These are phyloP conservation scores for Halcyon leucocephala DNA, from an alignment of 2,797 vertebrate species.

Conservation along the genomic window DNA sequence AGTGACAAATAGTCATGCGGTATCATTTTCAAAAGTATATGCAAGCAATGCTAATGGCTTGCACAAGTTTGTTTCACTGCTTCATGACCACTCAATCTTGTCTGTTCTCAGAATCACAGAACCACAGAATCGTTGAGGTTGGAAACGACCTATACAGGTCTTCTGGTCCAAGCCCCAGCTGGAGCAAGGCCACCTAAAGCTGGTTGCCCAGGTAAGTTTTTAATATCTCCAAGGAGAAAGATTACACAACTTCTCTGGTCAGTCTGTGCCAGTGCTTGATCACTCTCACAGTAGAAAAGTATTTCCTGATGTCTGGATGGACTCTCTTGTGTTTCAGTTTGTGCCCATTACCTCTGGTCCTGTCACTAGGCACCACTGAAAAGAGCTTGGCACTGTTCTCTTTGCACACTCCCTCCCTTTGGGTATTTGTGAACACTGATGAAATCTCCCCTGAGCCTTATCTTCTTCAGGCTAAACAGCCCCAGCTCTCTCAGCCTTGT, in stretches of 20 bases:
- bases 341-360: neutral
- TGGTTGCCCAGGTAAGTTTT: accelerated
- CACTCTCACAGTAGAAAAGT: neutral
- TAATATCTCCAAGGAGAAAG: neutral
- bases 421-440: neutral
- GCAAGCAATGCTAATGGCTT: neutral
- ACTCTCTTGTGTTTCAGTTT: neutral
- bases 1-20: neutral
- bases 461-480: neutral
- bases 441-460: neutral
- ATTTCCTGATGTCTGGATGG: neutral
- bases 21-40: neutral
- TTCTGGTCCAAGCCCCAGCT: neutral
- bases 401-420: neutral
- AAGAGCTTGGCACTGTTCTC: neutral
- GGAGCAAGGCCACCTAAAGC: neutral
- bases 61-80: neutral
- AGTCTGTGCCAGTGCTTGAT: neutral
- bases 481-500: neutral
- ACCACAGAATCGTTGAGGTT: neutral
- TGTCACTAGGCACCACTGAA: neutral
- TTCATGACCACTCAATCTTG: neutral
- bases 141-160: neutral
- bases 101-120: neutral
- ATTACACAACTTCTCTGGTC: neutral